Evolutionary conservation across 2,113 vertebrate species (phyloP), one percentile per base, ranked within the genome.

Genomic region (Oreocharis arfaki): DNA sequence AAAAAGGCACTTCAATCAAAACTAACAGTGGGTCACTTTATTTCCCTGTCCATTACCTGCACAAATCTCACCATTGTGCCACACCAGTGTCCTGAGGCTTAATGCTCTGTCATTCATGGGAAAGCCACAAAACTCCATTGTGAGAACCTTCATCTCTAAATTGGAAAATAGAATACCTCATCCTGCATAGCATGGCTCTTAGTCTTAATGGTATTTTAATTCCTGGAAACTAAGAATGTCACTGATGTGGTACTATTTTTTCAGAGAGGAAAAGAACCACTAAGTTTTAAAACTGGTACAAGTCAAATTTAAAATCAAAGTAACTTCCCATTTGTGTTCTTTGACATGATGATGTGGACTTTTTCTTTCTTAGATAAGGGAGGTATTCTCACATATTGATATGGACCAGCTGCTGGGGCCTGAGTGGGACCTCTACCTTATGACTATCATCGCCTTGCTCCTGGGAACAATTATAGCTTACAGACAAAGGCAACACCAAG

Each of bases 351-450:
- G 27, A n/a, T 96, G 49, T 95, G 53, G 30, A 42, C 32, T 53
- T 96, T 37, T 93, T 76, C 32, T 86, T 80, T 79, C 73, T 91
- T 96, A 99, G 99, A 85, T 99, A 88, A 98, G 98, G 76, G 99
- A 99, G 73, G 33, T 99, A 37, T 82, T 99, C 70, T 97, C 98
- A 81, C 98, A 98, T 70, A 97, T 99, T 97, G 99, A 99, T 93
- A 98, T 99, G 98, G 99, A 99, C 97, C 99, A 99, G 98, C 95
- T 99, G 32, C 96, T 99, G 94, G 99, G 99, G 57, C 99, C 99
- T 1, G 99, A 99, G 97, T 99, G 99, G 99, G 99, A 99, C 97
- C 99, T 99, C 93, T 99, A 99, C 98, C 99, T 99, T 97, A 99
- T 99, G 99, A 99, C 99, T 2, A 98, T 99, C 97, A 99, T 99